phyloP scores from a whole-genome alignment of 2,888 invertebrate genomes.

The Chrysolina americana region DNA sequence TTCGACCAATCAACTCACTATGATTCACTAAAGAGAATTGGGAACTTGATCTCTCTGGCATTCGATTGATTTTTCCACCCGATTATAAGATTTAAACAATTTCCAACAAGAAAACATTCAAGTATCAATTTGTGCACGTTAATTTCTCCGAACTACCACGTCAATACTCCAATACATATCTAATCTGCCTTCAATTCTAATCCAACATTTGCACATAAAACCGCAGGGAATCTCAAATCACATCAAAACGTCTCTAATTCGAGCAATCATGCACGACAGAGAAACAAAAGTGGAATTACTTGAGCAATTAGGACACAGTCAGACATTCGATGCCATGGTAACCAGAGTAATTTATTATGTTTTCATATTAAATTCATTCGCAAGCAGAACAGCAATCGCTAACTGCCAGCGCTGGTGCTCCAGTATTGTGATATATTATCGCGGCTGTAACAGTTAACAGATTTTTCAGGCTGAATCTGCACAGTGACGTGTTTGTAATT shows the following conservation, averaged over 20 bases:
- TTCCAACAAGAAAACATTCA: too few species aligned
- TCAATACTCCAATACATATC: too few species aligned
- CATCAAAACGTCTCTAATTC: slow-evolving; percentile 11
- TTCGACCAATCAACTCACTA: too few species aligned
- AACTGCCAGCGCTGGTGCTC: neutral
- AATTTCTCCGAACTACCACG: too few species aligned
- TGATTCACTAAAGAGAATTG: too few species aligned
- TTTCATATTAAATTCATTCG: slow-evolving; percentile 27
- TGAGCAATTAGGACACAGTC: slow-evolving; percentile 15
- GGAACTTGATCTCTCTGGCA: too few species aligned
- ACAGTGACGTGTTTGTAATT: neutral
- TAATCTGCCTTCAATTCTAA: neutral
- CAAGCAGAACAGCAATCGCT: slow-evolving; percentile 23
- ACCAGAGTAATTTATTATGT: slow-evolving; percentile 11
- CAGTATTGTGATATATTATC: slow-evolving; percentile 2
- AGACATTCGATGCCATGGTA: slow-evolving; percentile 5
- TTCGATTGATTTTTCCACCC: too few species aligned
- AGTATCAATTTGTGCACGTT: too few species aligned
- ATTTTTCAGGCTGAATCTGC: slow-evolving; percentile 5
- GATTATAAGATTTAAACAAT: too few species aligned
- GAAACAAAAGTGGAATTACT: slow-evolving; percentile 9
- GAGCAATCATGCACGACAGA: neutral
- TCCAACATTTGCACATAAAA: neutral
- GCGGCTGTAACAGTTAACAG: slow-evolving; percentile 23
- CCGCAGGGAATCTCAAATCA: neutral